Percentiles rank a stretch among this genome's conserved stretches.
phyloP scores from a whole-genome alignment of 1,140 invertebrate species.

The Gonioctena quinquepunctata region DNA sequence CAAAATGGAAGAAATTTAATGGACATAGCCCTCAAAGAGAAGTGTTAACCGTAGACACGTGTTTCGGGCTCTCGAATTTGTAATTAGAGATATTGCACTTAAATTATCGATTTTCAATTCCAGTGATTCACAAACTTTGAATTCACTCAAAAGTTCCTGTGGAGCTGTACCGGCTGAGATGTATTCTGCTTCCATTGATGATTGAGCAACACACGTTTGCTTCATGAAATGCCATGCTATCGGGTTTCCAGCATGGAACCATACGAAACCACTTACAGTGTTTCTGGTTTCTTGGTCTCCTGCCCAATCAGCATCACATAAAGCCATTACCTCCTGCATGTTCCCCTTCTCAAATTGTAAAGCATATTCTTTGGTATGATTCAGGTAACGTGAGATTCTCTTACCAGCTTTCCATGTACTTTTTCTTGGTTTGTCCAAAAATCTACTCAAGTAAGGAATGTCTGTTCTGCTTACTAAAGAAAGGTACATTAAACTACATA shows the following conservation, averaged over 20 bases:
- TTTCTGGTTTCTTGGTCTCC: slow-evolving; percentile 7
- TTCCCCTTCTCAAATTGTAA: background rate
- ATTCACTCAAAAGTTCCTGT: background rate
- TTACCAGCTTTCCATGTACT: slow-evolving; percentile 1
- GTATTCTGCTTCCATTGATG: slow-evolving; percentile 13
- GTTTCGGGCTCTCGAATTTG: no score
- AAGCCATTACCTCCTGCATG: background rate
- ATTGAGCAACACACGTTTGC: slow-evolving; percentile 7
- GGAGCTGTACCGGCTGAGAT: background rate
- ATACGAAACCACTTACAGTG: background rate
- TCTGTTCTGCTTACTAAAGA: slow-evolving; percentile 8
- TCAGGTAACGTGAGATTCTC: slow-evolving; percentile 12
- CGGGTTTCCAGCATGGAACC: slow-evolving; percentile 1
- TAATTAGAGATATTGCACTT: no score
- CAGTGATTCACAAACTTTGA: background rate
- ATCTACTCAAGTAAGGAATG: slow-evolving; percentile 6
- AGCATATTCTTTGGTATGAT: background rate
- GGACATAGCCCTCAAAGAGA: no score
- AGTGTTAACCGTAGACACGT: no score
- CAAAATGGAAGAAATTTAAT: no score
- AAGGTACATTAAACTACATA: slow-evolving; percentile 5
- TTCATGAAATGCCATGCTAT: slow-evolving; percentile 6
- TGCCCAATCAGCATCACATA: slow-evolving; percentile 6
- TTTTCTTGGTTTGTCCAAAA: slow-evolving; percentile 14
- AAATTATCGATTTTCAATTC: background rate